Conservation (phyloP, 2,113 vertebrate genomes). For the Rhinopomastus cyanomelas region DNA sequence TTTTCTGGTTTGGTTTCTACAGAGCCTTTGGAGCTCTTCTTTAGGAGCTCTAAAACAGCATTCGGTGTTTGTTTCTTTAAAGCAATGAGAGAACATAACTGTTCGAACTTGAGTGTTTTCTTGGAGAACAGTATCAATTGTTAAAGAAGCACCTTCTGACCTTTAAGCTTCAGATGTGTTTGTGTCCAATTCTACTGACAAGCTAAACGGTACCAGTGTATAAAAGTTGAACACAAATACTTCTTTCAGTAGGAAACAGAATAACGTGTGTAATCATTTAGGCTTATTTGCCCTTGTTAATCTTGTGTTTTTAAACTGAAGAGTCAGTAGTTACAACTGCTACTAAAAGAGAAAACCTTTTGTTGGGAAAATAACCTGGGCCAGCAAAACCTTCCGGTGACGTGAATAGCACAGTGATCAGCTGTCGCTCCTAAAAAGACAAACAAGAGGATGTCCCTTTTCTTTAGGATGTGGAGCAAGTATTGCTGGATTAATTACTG, state of each 20-base stretch:
- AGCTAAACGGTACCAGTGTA: background rate
- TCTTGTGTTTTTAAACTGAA: background rate
- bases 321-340: background rate
- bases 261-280: background rate
- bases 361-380: background rate
- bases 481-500: constrained; percentile 9
- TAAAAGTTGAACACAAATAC: background rate
- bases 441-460: background rate
- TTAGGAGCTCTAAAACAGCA: constrained; percentile 25
- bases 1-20: constrained; percentile 25
- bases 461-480: constrained; percentile 23
- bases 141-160: constrained; percentile 46
- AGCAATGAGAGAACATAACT: background rate
- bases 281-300: constrained; percentile 1
- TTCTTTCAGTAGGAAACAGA: background rate
- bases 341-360: background rate
- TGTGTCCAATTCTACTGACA: background rate
- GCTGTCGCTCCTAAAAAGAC: background rate
- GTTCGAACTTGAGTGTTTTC: constrained; percentile 7
- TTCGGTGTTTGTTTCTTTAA: background rate
- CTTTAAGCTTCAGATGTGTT: constrained; percentile 36
- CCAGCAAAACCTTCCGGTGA: background rate
- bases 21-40: constrained; percentile 4
- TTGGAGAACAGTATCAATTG: constrained; percentile 32
- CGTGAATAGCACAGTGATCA: background rate